Evolutionary conservation across 2,113 vertebrate genomes (phyloP).

Genomic region (Riparia riparia): DNA sequence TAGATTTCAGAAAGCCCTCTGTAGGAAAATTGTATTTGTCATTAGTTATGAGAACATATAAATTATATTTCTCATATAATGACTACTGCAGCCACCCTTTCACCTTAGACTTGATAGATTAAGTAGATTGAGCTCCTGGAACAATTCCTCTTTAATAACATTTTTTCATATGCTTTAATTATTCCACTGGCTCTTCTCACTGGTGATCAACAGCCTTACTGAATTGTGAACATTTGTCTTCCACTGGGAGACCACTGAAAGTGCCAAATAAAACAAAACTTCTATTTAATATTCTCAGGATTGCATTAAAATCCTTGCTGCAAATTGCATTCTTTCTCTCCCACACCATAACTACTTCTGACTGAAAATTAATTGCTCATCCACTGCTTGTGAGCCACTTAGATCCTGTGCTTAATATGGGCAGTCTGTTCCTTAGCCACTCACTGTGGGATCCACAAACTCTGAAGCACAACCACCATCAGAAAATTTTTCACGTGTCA

Average conservation of each 20-base stretch:
- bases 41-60: neutral
- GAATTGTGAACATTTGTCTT: conserved; percentile 15
- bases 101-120: neutral
- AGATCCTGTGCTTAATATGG: neutral
- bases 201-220: neutral
- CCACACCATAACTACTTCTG: neutral
- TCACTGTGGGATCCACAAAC: neutral
- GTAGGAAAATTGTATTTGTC: neutral
- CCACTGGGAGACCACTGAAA: neutral
- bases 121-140: neutral
- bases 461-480: neutral
- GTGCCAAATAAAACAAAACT: conserved; percentile 5
- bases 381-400: neutral
- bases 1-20: neutral
- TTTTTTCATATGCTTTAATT: conserved; percentile 27
- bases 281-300: conserved; percentile 12
- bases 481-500: neutral
- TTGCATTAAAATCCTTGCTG: neutral
- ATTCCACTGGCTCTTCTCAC: conserved; percentile 7
- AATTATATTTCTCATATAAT: neutral
- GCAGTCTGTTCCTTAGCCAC: neutral
- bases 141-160: neutral
- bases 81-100: neutral
- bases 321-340: neutral
- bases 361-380: neutral